phyloP scores from a whole-genome alignment of 2,113 vertebrate genomes.

The Siniperca chuatsi region DNA sequence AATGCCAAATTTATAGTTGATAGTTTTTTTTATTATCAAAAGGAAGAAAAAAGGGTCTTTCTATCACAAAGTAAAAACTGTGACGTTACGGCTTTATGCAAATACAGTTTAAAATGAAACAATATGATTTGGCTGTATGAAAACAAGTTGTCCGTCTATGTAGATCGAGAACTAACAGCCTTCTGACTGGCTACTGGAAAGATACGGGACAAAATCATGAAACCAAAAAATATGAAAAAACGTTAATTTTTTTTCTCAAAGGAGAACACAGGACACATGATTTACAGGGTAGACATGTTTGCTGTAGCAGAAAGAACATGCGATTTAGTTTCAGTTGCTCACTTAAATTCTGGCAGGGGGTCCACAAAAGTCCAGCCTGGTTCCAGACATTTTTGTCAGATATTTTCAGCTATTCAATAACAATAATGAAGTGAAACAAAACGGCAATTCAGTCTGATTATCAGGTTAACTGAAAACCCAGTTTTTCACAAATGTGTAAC shows the following conservation, averaged over 20 bases:
- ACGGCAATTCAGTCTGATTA: neutral
- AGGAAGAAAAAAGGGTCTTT: neutral
- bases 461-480: neutral
- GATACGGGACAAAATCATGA: neutral
- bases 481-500: neutral
- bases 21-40: neutral
- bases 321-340: neutral
- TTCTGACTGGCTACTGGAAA: neutral
- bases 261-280: no score
- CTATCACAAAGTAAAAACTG: neutral
- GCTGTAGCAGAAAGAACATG: neutral
- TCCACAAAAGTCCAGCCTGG: neutral
- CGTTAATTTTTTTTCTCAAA: no score
- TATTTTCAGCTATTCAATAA: neutral
- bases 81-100: neutral
- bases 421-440: neutral
- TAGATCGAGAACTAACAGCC: neutral
- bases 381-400: neutral
- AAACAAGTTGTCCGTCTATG: neutral
- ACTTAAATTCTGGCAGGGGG: neutral
- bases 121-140: neutral
- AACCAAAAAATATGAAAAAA: no score
- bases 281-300: no score
- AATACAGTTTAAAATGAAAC: neutral
- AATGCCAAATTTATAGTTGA: no score